These are phyloP conservation scores for Proterorhinus semilunaris DNA, from an alignment of 2,113 vertebrate genomes.

Conservation along the genomic window DNA sequence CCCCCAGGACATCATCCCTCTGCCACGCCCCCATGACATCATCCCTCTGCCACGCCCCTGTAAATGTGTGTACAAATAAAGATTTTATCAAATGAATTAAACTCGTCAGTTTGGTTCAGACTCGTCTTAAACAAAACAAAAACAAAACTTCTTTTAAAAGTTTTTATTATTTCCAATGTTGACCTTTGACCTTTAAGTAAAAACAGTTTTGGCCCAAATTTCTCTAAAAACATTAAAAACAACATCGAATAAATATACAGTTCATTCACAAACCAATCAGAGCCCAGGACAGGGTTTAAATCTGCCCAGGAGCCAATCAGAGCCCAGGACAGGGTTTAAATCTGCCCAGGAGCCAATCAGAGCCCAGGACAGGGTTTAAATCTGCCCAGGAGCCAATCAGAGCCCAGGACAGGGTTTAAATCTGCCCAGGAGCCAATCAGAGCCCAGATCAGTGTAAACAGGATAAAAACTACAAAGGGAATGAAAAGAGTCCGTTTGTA, in stretches of 20 bases:
- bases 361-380: neutral
- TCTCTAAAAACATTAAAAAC: neutral
- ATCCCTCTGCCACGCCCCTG: neutral
- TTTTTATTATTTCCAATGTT: neutral
- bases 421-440: neutral
- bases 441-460: too few relatives aligned
- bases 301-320: neutral
- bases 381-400: neutral
- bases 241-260: neutral
- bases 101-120: neutral
- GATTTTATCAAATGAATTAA: neutral
- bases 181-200: neutral
- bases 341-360: neutral
- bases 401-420: neutral
- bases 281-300: neutral
- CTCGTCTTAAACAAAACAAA: neutral
- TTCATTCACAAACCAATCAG: neutral
- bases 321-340: neutral
- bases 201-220: slow-evolving; percentile 5
- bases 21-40: too few relatives aligned
- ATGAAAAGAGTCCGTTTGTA: too few relatives aligned
- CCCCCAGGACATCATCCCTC: too few relatives aligned
- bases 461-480: too few relatives aligned
- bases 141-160: neutral
- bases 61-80: slow-evolving; percentile 1